Base-by-base conservation (phyloP, 2,113 vertebrate species). In the Zapornia atra region DNA sequence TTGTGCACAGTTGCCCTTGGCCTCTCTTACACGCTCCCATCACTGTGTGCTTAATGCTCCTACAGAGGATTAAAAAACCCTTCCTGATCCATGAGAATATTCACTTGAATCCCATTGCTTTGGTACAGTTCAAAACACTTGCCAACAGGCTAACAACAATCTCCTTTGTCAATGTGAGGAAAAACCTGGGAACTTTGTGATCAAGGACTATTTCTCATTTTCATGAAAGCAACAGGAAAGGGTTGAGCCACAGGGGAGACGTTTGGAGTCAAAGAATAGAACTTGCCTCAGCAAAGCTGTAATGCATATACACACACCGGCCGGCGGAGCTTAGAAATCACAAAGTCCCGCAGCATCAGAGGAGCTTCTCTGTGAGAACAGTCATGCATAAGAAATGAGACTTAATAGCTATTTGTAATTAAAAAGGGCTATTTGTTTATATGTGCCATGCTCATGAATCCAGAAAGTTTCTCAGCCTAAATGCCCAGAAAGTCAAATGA, bases 141-240 rank as follows among this genome's bases (percentile, higher is more conserved):
- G 82, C 91, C 94, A 91, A 88, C 70, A 92, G 82, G 88, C 70
- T 92, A 84, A 94, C 56, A 94, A 89, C 92, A 95, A 82, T 75
- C 78, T 95, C 77, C 72, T 96, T 66, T 92, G 89, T 86, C 72
- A 88, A 90, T 4, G 56, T 77, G 78, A 94, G 86, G 90, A 92
- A 83, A 95, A 92, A 89, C 68, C 82, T 88, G 94, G 84, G 92
- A 92, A 89, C 72, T 80, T 60, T 70, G 24, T 94, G 65, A 88
- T 77, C 70, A 93, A 79, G 65, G 63, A 53, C 46, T 77, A 65
- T 59, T 90, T 83, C 83, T 96, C 80, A 85, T 91, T 96, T 96
- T 95, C 92, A 91, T 91, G 70, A 95, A 92, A 96, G 94, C 86
- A 96, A 95, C 95, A 97, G 96, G 97, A 96, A 97, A 94, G 50